Conservation (phyloP, 2,888 invertebrate genomes). For the Capitulum mitella region DNA sequence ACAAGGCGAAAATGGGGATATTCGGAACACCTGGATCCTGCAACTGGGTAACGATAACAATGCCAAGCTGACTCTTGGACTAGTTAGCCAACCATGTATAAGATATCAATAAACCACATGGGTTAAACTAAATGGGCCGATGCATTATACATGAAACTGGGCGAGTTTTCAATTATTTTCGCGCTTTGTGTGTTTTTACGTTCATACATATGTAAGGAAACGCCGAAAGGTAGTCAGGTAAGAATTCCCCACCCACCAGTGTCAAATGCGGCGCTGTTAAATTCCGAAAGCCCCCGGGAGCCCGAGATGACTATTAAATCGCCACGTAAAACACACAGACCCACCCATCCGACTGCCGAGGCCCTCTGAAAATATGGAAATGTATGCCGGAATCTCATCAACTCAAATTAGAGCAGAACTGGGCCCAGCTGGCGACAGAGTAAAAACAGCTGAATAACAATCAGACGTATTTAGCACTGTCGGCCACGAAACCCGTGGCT, state of each 20-base stretch:
- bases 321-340: neutral
- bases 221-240: too few relatives aligned
- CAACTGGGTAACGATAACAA: too few relatives aligned
- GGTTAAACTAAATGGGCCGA: neutral
- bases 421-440: too few relatives aligned
- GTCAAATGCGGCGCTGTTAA: neutral
- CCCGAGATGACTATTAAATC: neutral
- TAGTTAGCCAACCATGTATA: too few relatives aligned
- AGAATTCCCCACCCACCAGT: neutral
- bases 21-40: too few relatives aligned
- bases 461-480: too few relatives aligned
- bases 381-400: neutral
- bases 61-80: too few relatives aligned
- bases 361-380: neutral
- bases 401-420: too few relatives aligned
- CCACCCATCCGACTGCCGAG: neutral
- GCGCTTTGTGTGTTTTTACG: constrained; percentile 1
- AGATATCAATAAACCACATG: neutral
- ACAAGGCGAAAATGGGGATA: too few relatives aligned
- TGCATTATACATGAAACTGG: neutral
- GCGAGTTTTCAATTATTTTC: neutral
- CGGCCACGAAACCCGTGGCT: too few relatives aligned
- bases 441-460: too few relatives aligned
- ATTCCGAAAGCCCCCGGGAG: neutral
- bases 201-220: constrained; percentile 9